These are phyloP conservation scores for Zosterops pallidus DNA, from an alignment of 2,113 vertebrate species.

Conservation along the genomic window DNA sequence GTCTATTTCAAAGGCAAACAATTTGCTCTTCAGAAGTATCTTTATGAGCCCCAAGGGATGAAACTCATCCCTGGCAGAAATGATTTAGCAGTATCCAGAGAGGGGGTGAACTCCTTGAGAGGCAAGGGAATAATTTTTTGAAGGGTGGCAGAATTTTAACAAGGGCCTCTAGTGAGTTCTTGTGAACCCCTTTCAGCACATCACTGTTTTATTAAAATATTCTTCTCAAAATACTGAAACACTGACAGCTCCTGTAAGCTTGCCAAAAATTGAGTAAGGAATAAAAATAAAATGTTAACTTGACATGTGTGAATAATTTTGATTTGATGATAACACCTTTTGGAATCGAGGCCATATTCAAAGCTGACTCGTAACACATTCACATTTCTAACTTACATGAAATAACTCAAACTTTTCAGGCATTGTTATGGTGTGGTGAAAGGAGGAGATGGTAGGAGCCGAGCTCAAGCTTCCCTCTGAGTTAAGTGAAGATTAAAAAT, in stretches of 20 bases:
- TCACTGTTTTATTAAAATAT: conserved; percentile 71
- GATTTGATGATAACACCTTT: conserved; percentile 77
- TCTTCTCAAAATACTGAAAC: conserved; percentile 70
- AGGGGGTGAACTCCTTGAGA: conserved; percentile 69
- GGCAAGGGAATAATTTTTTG: conserved; percentile 72
- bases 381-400: conserved; percentile 66
- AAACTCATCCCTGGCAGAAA: conserved; percentile 70
- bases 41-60: conserved; percentile 67
- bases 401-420: conserved; percentile 71
- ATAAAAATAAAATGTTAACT: conserved; percentile 76
- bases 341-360: conserved; percentile 71
- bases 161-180: conserved; percentile 71
- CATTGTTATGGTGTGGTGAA: conserved; percentile 7
- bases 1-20: conserved; percentile 70
- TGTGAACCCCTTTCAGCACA: conserved; percentile 73
- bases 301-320: conserved; percentile 76
- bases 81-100: conserved; percentile 70
- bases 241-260: conserved; percentile 73
- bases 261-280: conserved; percentile 75
- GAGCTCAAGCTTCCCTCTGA: background rate
- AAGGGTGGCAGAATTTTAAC: conserved; percentile 76
- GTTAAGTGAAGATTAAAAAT: conserved; percentile 16
- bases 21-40: conserved; percentile 69
- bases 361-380: conserved; percentile 73
- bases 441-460: background rate